Evolutionary conservation across 64 coral and sea anemone species (phyloP).

Genomic region (Porites lutea): DNA sequence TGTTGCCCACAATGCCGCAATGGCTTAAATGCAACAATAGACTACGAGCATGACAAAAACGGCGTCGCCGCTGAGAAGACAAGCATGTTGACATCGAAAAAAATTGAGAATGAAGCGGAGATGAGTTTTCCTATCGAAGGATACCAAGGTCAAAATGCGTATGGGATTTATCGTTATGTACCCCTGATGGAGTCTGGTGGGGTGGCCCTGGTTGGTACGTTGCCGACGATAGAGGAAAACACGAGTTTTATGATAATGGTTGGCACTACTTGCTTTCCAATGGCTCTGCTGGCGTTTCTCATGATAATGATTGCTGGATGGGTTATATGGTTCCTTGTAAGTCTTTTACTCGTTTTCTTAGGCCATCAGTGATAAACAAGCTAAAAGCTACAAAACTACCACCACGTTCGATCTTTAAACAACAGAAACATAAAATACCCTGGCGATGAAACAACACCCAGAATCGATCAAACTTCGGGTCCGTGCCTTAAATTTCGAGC

Average conservation of each 20-base stretch:
- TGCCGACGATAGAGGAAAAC: background rate
- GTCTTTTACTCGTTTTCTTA: background rate
- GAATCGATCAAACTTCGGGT: too few relatives aligned
- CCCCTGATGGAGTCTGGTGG: conserved; percentile 12
- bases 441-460: too few relatives aligned
- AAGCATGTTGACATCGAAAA: background rate
- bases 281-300: background rate
- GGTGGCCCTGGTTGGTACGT: background rate
- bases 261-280: conserved; percentile 2
- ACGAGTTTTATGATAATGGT: background rate
- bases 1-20: background rate
- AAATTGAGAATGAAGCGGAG: conserved; percentile 8
- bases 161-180: conserved; percentile 21
- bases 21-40: background rate
- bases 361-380: background rate
- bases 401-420: too few relatives aligned
- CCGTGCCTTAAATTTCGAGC: too few relatives aligned
- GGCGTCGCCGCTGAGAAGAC: background rate
- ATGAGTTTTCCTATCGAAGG: conserved; percentile 11
- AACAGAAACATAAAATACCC: too few relatives aligned
- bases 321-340: conserved; percentile 5
- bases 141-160: conserved; percentile 5
- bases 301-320: background rate
- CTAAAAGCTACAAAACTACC: too few relatives aligned
- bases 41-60: conserved; percentile 15